A percentile compares a stretch with the other conserved stretches of the same genome.
Evolutionary conservation across 2,888 invertebrate species (phyloP).

Genomic region (Parochlus steinenii): DNA sequence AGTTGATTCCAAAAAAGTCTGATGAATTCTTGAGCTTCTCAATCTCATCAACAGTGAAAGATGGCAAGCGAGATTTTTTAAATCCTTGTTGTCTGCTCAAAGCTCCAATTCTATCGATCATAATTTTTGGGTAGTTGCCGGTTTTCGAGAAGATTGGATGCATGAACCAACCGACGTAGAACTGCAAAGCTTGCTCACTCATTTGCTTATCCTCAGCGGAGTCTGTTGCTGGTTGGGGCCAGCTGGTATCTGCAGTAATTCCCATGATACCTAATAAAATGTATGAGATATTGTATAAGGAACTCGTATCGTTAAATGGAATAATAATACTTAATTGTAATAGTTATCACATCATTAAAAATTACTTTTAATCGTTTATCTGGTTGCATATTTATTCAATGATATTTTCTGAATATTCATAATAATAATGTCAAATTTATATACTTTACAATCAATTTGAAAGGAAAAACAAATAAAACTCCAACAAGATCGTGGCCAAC

Average conservation of each 20-base stretch:
- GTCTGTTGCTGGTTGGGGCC: constrained; percentile 40
- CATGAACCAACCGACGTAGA: constrained; percentile 44
- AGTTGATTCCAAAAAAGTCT: constrained; percentile 60
- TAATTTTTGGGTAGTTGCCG: constrained; percentile 49
- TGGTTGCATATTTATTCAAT: too few species aligned
- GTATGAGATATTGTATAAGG: too few species aligned
- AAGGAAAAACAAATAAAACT: too few species aligned
- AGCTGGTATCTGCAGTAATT: constrained; percentile 41
- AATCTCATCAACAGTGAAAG: constrained; percentile 42
- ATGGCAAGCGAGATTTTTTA: constrained; percentile 41
- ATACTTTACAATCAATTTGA: too few species aligned
- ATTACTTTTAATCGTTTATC: too few species aligned
- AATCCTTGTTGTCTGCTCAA: constrained; percentile 42
- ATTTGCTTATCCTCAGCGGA: constrained; percentile 38
- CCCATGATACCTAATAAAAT: constrained; percentile 46
- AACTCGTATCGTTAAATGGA: too few species aligned
- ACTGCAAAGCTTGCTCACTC: constrained; percentile 41
- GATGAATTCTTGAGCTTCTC: constrained; percentile 39
- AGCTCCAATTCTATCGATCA: constrained; percentile 39
- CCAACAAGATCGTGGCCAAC: too few species aligned
- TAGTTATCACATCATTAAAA: too few species aligned
- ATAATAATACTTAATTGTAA: too few species aligned
- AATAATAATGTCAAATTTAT: too few species aligned
- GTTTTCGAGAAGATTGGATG: constrained; percentile 43
- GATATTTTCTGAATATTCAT: too few species aligned